Evolutionary conservation across 2,113 vertebrate species (phyloP), one percentile per base, ranked within the genome.

Genomic region (Butorides virescens): DNA sequence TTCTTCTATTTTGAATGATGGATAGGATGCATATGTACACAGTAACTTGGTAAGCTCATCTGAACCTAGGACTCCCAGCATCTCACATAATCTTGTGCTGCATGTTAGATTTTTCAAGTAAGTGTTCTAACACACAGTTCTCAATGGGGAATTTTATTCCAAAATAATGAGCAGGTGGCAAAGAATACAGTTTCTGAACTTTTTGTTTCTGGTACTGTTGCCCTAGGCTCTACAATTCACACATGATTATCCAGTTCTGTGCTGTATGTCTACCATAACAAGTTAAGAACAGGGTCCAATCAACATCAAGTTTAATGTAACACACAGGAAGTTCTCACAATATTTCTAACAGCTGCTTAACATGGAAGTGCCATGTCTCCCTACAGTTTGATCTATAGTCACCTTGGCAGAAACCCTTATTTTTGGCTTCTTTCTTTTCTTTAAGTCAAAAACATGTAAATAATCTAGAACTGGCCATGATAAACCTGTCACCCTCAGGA

Each of bases 401-500:
- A 65, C 32, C 36, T 53, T 71, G 34, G 27, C 19, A 88, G 61
- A 92, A 93, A 85, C 18, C 9, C 3, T 2, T 13, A 50, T 34
- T 91, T 71, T 49, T 73, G 5, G n/a, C 67, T 74, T 76, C 59
- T 75, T 74, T 80, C 53, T 74, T 73, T 88, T 46, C 32, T 27
- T 46, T 46, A 71, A 50, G 25, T 37, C 44, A 84, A 20, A 84
- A 6, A 74, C 25, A 50, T 81, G 61, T n/a, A 89, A 89, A 92
- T 58, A 94, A 84, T 25, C 44, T 91, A 66, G 62, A 86, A 68
- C 73, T 76, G 85, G 61, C 46, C 58, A 84, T 10, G 27, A 55
- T 78, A 97, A 92, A 85, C 49, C 53, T 39, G 13, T 67, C 61
- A 94, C 67, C 74, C 92, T 92, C 52, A 83, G 88, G 91, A 97